phyloP scores from a whole-genome alignment of 2,888 invertebrate genomes.

The Drosophila testacea region DNA sequence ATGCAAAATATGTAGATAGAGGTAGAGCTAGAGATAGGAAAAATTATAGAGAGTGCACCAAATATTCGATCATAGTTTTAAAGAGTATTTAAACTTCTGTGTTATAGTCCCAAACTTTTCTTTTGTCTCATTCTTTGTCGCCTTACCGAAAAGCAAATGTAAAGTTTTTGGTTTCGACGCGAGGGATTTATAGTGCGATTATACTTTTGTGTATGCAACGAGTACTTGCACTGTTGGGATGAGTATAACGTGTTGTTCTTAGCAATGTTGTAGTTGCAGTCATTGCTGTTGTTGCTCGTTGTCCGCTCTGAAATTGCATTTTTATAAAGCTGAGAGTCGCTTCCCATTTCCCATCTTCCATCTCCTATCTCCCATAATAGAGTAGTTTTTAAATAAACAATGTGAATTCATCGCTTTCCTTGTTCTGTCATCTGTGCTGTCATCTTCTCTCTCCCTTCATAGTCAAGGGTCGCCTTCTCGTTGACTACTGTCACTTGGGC shows the following conservation, averaged over 20 bases:
- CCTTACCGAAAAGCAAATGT: constrained; percentile 61
- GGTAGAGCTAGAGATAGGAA: too few relatives aligned
- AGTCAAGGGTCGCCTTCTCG: constrained; percentile 54
- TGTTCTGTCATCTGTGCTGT: constrained; percentile 36
- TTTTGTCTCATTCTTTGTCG: constrained; percentile 52
- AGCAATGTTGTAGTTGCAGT: constrained; percentile 22
- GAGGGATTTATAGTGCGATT: constrained; percentile 70
- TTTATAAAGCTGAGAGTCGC: constrained; percentile 65
- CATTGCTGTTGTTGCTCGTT: constrained; percentile 39
- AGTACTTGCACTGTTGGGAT: constrained; percentile 37
- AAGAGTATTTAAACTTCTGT: constrained; percentile 22
- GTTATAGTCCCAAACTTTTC: neutral
- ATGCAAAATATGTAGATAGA: neutral
- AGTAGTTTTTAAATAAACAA: constrained; percentile 75
- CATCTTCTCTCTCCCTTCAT: constrained; percentile 36
- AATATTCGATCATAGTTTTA: neutral
- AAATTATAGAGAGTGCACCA: too few relatives aligned
- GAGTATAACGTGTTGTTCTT: constrained; percentile 32
- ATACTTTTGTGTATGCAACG: constrained; percentile 57
- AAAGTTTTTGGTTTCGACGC: constrained; percentile 70
- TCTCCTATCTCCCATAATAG: constrained; percentile 54
- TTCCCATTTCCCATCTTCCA: constrained; percentile 10
- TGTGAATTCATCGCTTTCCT: constrained; percentile 58
- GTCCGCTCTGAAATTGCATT: constrained; percentile 68
- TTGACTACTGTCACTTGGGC: constrained; percentile 54